Evolutionary conservation across 2,797 vertebrate genomes (phyloP).

Genomic region (Rallus crepitans): DNA sequence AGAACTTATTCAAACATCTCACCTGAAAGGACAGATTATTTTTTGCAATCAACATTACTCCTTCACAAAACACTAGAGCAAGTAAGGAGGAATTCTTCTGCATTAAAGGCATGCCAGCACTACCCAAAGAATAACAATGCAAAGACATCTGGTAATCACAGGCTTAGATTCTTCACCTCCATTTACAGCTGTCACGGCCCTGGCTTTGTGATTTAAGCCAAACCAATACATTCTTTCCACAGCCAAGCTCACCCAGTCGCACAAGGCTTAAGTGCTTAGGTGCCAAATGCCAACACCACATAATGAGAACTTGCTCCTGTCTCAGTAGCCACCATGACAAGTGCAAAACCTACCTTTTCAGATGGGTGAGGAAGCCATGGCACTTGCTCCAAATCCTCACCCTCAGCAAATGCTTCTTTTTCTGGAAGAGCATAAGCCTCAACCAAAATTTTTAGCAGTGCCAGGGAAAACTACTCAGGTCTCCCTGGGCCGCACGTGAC

Average conservation of each 20-base stretch:
- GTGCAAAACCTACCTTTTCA: neutral
- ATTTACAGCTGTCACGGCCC: neutral
- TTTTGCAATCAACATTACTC: neutral
- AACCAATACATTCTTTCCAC: neutral
- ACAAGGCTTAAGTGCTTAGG: neutral
- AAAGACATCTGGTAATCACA: neutral
- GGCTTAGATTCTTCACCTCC: neutral
- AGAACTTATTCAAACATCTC: neutral
- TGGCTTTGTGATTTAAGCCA: neutral
- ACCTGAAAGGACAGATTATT: neutral
- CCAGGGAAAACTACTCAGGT: neutral
- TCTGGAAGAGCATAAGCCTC: neutral
- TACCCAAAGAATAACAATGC: neutral
- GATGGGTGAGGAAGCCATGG: neutral
- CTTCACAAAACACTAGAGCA: neutral
- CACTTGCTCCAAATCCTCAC: neutral
- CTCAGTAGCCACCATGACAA: neutral
- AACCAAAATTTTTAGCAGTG: neutral
- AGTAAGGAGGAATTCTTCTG: neutral
- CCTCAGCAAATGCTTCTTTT: neutral
- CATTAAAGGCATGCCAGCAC: neutral
- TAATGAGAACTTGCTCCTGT: neutral
- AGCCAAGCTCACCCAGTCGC: neutral
- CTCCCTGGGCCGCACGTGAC: rapidly evolving
- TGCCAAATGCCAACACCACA: neutral